Base-by-base conservation (phyloP, 2,797 vertebrate genomes). In the Pseudotriccus pelzelni region DNA sequence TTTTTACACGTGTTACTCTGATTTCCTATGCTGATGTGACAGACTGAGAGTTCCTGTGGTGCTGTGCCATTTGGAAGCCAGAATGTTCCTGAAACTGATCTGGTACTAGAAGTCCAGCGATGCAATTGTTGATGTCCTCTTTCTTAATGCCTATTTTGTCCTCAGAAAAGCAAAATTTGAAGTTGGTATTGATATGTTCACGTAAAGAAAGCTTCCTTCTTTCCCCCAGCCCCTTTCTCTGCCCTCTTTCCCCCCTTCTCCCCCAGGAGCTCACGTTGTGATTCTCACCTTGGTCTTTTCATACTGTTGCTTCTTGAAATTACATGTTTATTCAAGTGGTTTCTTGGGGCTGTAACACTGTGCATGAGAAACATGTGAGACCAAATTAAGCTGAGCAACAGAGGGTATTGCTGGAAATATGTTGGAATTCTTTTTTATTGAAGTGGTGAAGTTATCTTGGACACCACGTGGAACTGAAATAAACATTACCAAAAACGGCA, bases 211-310 rank as follows among this genome's bases (percentile, higher is more conserved):
- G 7, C 13, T 64, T 63, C 7, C 3, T 72, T 41, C 22, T 53
- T 7, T 55, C 14, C 6, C 4, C 19, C 9, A 41, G 37, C 6
- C 27, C 27, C 9, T 6, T 60, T 60, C 59, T 28, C 37, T 60
- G 59, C 28, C 28, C 10, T 44, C 52, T 66, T 78, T 32, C 1
- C 1, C 25, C 7, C 52, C 15, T 72, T 37, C 21, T 78, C 10
- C 27, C 17, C 17, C 41, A 55, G 27, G 36, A 74, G 9, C 12
- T 68, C 27, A 14, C 0, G 0, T 2, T 52, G 16, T 24, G 53
- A 56, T 68, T 70, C 44, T 84, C 34, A 76, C 8, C 32, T 84
- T 64, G 44, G 5, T 66, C 20, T 73, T 52, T n/a, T 58, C 58
- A 13, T 39, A 7, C 18, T 83, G 7, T 39, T 62, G 25, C 36